A percentile compares a stretch with the other conserved stretches of the same genome.
Conservation (phyloP, 2,797 vertebrate genomes). For the Linurgus olivaceus region DNA sequence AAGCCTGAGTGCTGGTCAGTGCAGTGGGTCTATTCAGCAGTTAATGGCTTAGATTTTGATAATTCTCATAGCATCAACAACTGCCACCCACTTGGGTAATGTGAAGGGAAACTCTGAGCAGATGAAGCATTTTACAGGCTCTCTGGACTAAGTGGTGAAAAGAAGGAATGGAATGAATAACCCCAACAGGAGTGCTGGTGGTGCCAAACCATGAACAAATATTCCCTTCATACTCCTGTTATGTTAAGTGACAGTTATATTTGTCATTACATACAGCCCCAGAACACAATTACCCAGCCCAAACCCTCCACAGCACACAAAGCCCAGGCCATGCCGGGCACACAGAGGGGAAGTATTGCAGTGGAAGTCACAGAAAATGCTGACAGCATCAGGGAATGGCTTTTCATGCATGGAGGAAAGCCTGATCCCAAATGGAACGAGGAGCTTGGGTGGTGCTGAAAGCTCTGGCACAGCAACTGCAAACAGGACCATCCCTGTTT, state of each 20-base stretch:
- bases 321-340: background rate
- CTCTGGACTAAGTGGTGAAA: conserved; percentile 22
- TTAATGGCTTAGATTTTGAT: background rate
- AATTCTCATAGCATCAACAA: background rate
- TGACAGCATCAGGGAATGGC: background rate
- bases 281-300: background rate
- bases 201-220: conserved; percentile 59
- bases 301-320: background rate
- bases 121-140: conserved; percentile 26
- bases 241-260: conserved; percentile 20
- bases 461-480: background rate
- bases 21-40: background rate
- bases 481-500: background rate
- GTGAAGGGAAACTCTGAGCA: conserved; percentile 35
- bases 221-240: conserved; percentile 6
- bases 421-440: background rate
- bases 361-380: background rate
- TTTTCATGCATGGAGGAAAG: background rate
- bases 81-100: background rate
- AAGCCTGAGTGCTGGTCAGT: background rate
- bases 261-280: conserved; percentile 1
- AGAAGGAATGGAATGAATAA: conserved; percentile 43
- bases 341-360: background rate
- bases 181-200: background rate
- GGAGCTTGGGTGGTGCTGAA: background rate